Evolutionary conservation across 2,113 vertebrate genomes (phyloP).

Genomic region (Urocolius indicus): DNA sequence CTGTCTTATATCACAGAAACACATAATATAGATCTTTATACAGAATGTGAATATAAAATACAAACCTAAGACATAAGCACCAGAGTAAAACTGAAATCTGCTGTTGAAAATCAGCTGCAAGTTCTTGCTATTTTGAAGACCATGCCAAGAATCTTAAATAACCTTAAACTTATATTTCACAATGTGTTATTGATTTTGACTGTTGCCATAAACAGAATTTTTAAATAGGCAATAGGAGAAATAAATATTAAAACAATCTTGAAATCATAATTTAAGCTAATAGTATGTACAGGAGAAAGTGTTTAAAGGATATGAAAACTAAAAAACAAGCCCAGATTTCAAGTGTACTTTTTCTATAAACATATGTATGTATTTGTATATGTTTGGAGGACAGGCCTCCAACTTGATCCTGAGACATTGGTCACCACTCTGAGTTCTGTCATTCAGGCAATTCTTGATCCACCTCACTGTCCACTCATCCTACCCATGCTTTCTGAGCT

Average conservation of each 20-base stretch:
- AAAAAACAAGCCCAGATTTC: neutral
- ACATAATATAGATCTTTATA: neutral
- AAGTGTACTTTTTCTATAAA: neutral
- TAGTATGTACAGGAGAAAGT: neutral
- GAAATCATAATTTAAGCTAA: neutral
- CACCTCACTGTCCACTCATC: too few relatives aligned
- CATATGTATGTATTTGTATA: rapidly evolving
- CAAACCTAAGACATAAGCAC: neutral
- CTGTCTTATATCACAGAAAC: neutral
- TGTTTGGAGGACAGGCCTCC: too few relatives aligned
- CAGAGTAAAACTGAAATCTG: neutral
- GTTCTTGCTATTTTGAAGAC: neutral
- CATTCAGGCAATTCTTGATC: too few relatives aligned
- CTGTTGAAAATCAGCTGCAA: neutral
- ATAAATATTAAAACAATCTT: neutral
- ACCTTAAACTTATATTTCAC: neutral
- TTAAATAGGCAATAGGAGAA: neutral
- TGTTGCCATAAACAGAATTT: neutral
- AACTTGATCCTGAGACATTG: too few relatives aligned
- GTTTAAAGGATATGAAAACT: neutral
- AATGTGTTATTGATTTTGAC: neutral
- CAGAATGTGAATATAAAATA: neutral
- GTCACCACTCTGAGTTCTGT: too few relatives aligned
- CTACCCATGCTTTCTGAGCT: too few relatives aligned
- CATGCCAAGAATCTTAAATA: neutral